phyloP scores from a whole-genome alignment of 2,113 vertebrate species.

The Melanotaenia duboulayi region DNA sequence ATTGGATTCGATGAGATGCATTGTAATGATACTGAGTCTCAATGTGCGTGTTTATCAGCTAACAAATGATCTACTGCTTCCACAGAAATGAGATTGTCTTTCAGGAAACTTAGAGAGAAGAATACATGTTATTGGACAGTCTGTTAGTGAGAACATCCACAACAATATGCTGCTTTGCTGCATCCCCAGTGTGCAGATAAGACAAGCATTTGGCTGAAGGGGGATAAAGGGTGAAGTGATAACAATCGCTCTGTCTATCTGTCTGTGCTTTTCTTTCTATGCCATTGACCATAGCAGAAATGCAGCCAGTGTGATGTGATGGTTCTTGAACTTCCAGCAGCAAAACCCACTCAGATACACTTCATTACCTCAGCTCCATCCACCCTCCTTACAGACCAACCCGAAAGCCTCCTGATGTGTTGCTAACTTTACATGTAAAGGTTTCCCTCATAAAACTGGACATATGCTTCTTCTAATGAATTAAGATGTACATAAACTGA shows the following conservation, averaged over 20 bases:
- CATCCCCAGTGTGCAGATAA: slow-evolving; percentile 30
- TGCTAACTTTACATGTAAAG: slow-evolving; percentile 52
- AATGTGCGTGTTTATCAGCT: slow-evolving; percentile 24
- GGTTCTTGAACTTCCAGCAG: slow-evolving; percentile 56
- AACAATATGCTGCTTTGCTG: slow-evolving; percentile 18
- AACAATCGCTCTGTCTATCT: slow-evolving; percentile 30
- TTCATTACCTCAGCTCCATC: slow-evolving; percentile 72
- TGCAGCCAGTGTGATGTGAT: slow-evolving; percentile 54
- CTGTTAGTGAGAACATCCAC: slow-evolving; percentile 8
- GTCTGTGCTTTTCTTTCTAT: slow-evolving; percentile 12
- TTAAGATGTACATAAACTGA: background rate
- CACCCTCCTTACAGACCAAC: slow-evolving; percentile 61
- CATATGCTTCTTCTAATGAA: slow-evolving; percentile 29
- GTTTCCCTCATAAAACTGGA: slow-evolving; percentile 32
- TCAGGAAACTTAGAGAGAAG: slow-evolving; percentile 24
- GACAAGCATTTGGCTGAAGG: slow-evolving; percentile 31
- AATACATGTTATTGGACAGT: background rate
- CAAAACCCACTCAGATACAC: slow-evolving; percentile 67
- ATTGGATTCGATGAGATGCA: slow-evolving; percentile 46
- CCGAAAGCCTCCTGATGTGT: slow-evolving; percentile 38
- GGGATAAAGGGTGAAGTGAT: slow-evolving; percentile 38
- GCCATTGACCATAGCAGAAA: slow-evolving; percentile 32
- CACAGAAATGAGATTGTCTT: slow-evolving; percentile 2
- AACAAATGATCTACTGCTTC: slow-evolving; percentile 3
- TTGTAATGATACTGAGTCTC: slow-evolving; percentile 27